Evolutionary conservation across 2,797 vertebrate genomes (phyloP).

Genomic region (Phoebastria nigripes): DNA sequence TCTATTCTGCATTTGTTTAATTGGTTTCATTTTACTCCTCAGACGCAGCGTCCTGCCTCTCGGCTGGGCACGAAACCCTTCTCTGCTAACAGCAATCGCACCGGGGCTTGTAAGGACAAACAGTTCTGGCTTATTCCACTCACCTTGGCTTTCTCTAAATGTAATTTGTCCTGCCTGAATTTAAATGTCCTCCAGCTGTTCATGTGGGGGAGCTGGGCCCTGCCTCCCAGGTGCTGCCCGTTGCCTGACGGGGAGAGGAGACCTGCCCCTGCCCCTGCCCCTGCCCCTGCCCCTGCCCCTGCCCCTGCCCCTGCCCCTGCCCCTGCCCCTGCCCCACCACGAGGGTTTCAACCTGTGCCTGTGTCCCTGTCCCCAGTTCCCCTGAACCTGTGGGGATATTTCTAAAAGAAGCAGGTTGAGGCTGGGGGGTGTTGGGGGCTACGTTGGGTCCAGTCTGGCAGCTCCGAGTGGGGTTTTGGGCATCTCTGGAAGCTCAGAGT

Average conservation of each 20-base stretch:
- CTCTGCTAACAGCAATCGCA: not conserved
- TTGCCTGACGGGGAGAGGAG: not conserved
- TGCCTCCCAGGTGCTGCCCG: not conserved
- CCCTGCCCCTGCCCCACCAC: too few relatives aligned
- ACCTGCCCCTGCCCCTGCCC: not conserved
- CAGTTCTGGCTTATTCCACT: not conserved
- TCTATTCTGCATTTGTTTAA: not conserved
- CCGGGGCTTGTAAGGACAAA: not conserved
- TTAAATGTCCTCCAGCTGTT: not conserved
- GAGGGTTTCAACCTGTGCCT: rapidly evolving
- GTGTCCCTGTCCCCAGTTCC: rapidly evolving
- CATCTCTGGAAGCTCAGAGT: not conserved
- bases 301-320: too few relatives aligned
- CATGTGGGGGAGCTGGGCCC: not conserved
- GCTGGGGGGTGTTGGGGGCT: rapidly evolving
- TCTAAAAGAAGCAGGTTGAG: not conserved
- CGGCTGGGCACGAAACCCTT: not conserved
- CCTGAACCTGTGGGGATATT: rapidly evolving
- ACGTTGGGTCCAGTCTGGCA: rapidly evolving
- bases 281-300: not conserved
- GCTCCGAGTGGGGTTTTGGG: not conserved
- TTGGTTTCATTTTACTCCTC: not conserved
- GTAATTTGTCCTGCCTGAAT: not conserved
- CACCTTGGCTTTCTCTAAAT: not conserved
- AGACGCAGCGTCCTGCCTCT: too few relatives aligned